Conservation (phyloP, 2,888 invertebrate species). For the Ormyrus nitidulus region DNA sequence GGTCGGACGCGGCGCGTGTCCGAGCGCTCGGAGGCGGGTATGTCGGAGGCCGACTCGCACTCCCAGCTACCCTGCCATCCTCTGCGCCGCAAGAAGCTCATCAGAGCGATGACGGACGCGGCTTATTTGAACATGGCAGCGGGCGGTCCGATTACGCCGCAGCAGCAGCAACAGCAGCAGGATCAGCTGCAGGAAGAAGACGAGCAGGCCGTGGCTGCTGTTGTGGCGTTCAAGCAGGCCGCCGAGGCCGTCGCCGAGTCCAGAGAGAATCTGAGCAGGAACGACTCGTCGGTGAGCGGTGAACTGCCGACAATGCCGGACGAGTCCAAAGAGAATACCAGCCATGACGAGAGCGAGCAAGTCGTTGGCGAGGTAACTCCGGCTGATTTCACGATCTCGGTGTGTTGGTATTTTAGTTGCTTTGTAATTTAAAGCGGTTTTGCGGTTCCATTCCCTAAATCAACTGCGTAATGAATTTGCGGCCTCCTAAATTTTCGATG, state of each 20-base stretch:
- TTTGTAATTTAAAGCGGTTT: neutral
- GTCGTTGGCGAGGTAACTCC: constrained; percentile 37
- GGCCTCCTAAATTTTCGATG: no score
- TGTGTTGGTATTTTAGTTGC: no score
- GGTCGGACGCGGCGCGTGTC: constrained; percentile 74
- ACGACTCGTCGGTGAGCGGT: constrained; percentile 71
- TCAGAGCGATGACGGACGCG: constrained; percentile 82
- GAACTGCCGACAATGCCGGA: constrained; percentile 62
- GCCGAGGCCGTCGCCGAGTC: constrained; percentile 64
- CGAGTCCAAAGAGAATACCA: constrained; percentile 61
- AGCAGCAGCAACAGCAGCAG: constrained; percentile 13
- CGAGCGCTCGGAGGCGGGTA: constrained; percentile 76
- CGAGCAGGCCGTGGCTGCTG: constrained; percentile 48
- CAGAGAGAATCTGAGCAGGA: constrained; percentile 71
- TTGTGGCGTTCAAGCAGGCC: constrained; percentile 56
- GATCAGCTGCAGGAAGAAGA: constrained; percentile 50
- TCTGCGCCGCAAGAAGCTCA: constrained; percentile 73
- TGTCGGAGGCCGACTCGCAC: constrained; percentile 74
- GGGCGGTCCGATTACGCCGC: neutral
- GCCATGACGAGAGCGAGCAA: constrained; percentile 60
- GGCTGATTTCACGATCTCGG: neutral
- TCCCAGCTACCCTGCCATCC: constrained; percentile 65
- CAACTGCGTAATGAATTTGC: no score
- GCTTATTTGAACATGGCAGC: constrained; percentile 77
- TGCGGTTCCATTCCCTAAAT: no score